phyloP scores from a whole-genome alignment of 2,797 vertebrate genomes.

The Brotula barbata region DNA sequence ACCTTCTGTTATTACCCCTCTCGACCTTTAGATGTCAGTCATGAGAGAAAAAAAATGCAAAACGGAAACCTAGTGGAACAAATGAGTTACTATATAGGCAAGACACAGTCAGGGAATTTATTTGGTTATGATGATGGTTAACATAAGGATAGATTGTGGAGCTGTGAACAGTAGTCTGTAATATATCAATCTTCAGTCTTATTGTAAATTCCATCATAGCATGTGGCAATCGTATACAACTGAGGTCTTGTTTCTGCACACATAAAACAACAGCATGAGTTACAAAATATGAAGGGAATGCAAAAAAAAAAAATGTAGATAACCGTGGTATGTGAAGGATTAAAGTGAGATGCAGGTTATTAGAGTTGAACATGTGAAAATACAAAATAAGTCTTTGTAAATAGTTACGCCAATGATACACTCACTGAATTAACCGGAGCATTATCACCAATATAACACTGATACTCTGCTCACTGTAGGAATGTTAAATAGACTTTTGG shows the following conservation, averaged over 20 bases:
- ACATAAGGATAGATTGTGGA: conserved; percentile 66
- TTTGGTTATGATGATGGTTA: conserved; percentile 67
- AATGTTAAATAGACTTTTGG: conserved; percentile 26
- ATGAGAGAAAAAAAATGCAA: too few species aligned
- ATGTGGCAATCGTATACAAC: conserved; percentile 56
- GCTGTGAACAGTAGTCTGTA: conserved; percentile 80
- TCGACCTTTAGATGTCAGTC: too few species aligned
- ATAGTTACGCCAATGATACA: not conserved
- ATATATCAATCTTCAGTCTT: conserved; percentile 61
- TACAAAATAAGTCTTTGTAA: conserved; percentile 27
- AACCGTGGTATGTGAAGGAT: conserved; percentile 38
- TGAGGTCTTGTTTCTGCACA: conserved; percentile 52
- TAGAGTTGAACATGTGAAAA: conserved; percentile 29
- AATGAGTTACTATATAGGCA: conserved; percentile 11
- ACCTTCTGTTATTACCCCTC: too few species aligned
- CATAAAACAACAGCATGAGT: conserved; percentile 58
- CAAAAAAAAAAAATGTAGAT: conserved; percentile 20
- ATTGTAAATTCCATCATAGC: conserved; percentile 52
- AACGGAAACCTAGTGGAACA: not conserved
- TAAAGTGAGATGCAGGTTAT: conserved; percentile 51
- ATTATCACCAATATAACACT: conserved; percentile 17
- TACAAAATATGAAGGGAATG: conserved; percentile 57
- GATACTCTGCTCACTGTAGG: conserved; percentile 24
- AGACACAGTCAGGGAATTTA: conserved; percentile 72
- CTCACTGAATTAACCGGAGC: conserved; percentile 20